Evolutionary conservation across 2,888 invertebrate species (phyloP), one percentile per base, ranked within the genome.

Genomic region (Junonia oenone): DNA sequence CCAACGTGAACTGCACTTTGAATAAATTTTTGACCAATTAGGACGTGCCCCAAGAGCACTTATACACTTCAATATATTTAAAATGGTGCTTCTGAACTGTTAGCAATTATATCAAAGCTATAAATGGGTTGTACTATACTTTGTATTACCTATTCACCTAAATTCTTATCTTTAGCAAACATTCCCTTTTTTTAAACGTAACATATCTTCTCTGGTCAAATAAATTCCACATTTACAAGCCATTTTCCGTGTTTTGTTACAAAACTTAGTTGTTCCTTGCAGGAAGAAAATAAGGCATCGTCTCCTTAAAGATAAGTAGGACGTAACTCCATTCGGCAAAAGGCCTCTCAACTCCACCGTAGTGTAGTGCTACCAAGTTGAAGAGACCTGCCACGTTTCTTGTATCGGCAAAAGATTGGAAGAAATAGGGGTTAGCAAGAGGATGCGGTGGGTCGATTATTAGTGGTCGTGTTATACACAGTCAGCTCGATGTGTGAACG

Each of bases 251-350:
- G 75, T 80, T 77, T 75, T 51, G 73, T 73, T 75, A 71, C 69
- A 76, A 76, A 78, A 85, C 81, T 80, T 80, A 85, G 81, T 78
- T 80, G 77, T 81, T 72, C 73, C 62, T 55, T 71, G 72, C 75
- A 78, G 43, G 78, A 78, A 80, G 82, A 86, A 87, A 86, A 86
- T 88, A 85, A 88, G 84, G 83, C 82, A 82, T 70, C 79, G 81
- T 82, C 83, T 78, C 78, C 83, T 86, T 83, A 86, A 81, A 85
- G 81, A 86, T 88, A 88, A 88, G 87, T 87, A 86, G 81, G 81
- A 86, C 83, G 87, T 87, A 87, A 88, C 89, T 86, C 87, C 84
- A 87, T 87, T 87, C 84, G 75, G 82, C 77, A 81, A 86, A 88
- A 87, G 86, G 84, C 81, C 88, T 84, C 86, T 87, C 80, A 73